Base-by-base conservation (phyloP, 2,797 vertebrate genomes). In the Decapterus maruadsi region DNA sequence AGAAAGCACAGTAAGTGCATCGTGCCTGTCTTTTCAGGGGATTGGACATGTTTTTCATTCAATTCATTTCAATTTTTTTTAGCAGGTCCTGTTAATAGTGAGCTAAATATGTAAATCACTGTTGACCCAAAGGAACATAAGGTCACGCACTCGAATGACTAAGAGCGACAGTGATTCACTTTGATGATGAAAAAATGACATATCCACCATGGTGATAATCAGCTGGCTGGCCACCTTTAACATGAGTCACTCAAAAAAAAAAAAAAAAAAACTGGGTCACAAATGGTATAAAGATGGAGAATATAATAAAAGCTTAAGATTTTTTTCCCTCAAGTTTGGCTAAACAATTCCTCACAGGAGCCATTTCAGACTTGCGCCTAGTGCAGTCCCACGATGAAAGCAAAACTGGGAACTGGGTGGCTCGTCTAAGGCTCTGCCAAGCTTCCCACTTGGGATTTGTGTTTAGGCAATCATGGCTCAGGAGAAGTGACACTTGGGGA, bases 261-360 rank as follows among this genome's bases (percentile, higher is more conserved):
- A 36, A 36, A 36, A 36, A 26, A 36, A 36, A 8, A 71, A 82
- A 75, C 57, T 72, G 40, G 71, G 68, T 69, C 78, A 79, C 31
- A 13, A 17, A 17, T n/a, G 20, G 55, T n/a, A 59, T 56, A 48
- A 75, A 60, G 12, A 64, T 50, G 38, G 42, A 34, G 13, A 59
- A 55, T 53, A 22, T 29, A 63, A 16, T 4, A 43, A 57, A 50
- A 72, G 48, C 19, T 9, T 22, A 36, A 36, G 7, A 38, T 55
- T 45, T 58, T 66, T 73, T 79, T 51, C 1, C 1, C 22, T 26
- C 16, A 16, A 50, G 46, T 64, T 76, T 51, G 57, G 40, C 43
- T 50, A 31, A 16, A 58, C 51, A 53, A 43, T 17, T 0, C 6
- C 29, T 26, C 19, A 11, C 6, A 22, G 17, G 26, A 51, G n/a